Conservation (phyloP, 1,140 invertebrate genomes). For the Cherax quadricarinatus region DNA sequence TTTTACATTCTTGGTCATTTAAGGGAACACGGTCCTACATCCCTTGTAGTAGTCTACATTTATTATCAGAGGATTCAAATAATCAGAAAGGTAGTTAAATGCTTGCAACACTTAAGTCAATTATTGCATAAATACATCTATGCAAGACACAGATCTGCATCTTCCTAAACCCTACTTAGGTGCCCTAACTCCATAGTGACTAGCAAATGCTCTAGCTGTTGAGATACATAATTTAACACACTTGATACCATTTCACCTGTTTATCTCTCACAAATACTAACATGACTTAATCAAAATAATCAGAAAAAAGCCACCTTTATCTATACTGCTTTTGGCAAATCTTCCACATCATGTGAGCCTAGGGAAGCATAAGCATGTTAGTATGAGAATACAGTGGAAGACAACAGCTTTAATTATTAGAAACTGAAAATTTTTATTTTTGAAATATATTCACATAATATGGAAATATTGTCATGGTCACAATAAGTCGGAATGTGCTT, state of each 20-base stretch:
- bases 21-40: slow-evolving; percentile 33
- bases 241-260: slow-evolving; percentile 40
- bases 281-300: slow-evolving; percentile 14
- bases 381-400: slow-evolving; percentile 57
- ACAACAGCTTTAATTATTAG: slow-evolving; percentile 25
- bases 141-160: slow-evolving; percentile 13
- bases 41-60: slow-evolving; percentile 47
- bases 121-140: slow-evolving; percentile 60
- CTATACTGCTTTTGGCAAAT: slow-evolving; percentile 41
- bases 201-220: slow-evolving; percentile 61
- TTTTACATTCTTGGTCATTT: neutral
- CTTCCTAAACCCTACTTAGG: slow-evolving; percentile 39
- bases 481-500: slow-evolving; percentile 60
- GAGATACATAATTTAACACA: slow-evolving; percentile 8
- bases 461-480: slow-evolving; percentile 64
- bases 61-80: slow-evolving; percentile 37
- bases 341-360: slow-evolving; percentile 26
- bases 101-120: slow-evolving; percentile 41
- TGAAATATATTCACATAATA: slow-evolving; percentile 37
- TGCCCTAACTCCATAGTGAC: slow-evolving; percentile 57
- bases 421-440: neutral
- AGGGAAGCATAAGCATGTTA: slow-evolving; percentile 51
- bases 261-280: slow-evolving; percentile 38
- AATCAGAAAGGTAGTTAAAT: slow-evolving; percentile 42
- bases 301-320: neutral